These are phyloP conservation scores for Diarsia dahlii DNA, from an alignment of 2,888 invertebrate genomes.

Conservation along the genomic window DNA sequence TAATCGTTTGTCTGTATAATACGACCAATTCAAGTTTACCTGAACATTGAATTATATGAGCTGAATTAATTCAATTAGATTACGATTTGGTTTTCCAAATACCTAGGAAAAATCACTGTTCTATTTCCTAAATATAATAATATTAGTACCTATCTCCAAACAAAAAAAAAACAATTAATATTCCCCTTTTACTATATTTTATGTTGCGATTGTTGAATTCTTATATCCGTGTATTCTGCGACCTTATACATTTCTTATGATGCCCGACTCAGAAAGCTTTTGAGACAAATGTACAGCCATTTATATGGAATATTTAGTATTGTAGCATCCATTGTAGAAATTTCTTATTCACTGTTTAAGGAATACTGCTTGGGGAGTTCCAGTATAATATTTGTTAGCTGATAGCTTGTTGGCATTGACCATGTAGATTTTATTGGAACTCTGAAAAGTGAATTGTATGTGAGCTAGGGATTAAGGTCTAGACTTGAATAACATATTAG, in stretches of 20 bases:
- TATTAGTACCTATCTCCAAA: neutral
- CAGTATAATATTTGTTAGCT: conserved; percentile 70
- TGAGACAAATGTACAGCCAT: conserved; percentile 86
- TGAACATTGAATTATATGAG: neutral
- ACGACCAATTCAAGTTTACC: neutral
- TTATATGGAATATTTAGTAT: conserved; percentile 87
- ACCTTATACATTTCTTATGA: conserved; percentile 87
- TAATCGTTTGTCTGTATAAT: neutral
- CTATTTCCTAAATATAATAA: neutral
- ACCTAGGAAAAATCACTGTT: neutral
- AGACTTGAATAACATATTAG: neutral
- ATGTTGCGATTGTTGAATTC: conserved; percentile 70
- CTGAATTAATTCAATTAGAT: too few relatives aligned
- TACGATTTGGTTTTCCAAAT: neutral
- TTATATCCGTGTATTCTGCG: conserved; percentile 75
- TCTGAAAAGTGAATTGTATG: neutral
- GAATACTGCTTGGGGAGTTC: conserved; percentile 72
- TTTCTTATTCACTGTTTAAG: conserved; percentile 86
- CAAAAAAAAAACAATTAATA: conserved; percentile 42
- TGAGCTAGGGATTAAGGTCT: neutral
- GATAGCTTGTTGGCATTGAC: conserved; percentile 37
- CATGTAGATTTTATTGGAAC: conserved; percentile 18
- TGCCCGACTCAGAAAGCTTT: conserved; percentile 80
- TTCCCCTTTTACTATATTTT: conserved; percentile 33
- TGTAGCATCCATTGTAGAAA: conserved; percentile 84